phyloP scores from a whole-genome alignment of 2,797 vertebrate species.

The Clarias platycephalus region DNA sequence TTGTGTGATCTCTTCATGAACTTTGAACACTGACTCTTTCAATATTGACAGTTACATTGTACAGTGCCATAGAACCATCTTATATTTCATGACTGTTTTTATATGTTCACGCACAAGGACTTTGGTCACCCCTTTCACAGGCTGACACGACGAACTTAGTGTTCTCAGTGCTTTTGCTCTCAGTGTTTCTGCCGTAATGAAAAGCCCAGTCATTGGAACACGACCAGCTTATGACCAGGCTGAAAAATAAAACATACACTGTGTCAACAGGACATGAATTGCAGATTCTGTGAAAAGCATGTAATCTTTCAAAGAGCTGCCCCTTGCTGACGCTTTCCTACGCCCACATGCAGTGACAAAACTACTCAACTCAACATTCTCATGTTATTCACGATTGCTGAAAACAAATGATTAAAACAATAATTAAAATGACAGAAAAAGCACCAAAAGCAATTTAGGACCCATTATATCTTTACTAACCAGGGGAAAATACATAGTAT shows the following conservation, averaged over 20 bases:
- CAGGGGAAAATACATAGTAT: neutral
- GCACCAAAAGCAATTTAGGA: neutral
- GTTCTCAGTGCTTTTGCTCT: conserved; percentile 15
- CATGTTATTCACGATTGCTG: conserved; percentile 30
- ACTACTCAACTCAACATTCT: conserved; percentile 29
- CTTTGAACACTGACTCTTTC: conserved; percentile 10
- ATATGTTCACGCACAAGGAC: conserved; percentile 6
- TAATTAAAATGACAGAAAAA: conserved; percentile 6
- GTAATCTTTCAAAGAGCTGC: conserved; percentile 61
- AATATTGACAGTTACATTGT: conserved; percentile 11
- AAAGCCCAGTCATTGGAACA: conserved; percentile 10
- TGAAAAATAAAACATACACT: conserved; percentile 39
- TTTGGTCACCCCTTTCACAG: conserved; percentile 13
- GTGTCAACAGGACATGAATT: conserved; percentile 42
- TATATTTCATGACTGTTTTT: neutral
- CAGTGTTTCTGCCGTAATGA: conserved; percentile 7
- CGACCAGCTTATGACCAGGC: conserved; percentile 8
- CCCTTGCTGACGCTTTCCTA: conserved; percentile 50
- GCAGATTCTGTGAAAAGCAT: conserved; percentile 51
- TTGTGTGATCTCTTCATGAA: neutral
- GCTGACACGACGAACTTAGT: neutral
- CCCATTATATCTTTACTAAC: neutral
- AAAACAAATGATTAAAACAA: conserved; percentile 19
- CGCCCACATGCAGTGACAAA: conserved; percentile 49
- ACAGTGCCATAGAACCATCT: conserved; percentile 10